These are phyloP conservation scores for Phyllostomus hastatus DNA, from an alignment of 2,113 vertebrate genomes.

Conservation along the genomic window DNA sequence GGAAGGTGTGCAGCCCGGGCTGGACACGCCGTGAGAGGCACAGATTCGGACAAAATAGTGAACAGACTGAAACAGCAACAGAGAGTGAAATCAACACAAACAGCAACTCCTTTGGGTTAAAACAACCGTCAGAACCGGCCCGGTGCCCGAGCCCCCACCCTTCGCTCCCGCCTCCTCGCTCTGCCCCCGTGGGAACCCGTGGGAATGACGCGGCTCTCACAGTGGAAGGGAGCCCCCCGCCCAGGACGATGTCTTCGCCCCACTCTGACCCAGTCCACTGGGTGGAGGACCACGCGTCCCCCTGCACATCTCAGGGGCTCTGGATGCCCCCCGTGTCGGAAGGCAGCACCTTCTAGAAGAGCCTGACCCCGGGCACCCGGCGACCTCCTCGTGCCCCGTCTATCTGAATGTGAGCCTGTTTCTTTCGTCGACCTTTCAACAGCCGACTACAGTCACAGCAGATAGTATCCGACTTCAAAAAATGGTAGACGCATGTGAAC, in stretches of 20 bases:
- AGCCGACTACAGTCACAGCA: fast-evolving
- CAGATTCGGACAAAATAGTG: neutral
- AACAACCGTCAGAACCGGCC: neutral
- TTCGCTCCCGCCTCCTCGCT: neutral
- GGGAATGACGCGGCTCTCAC: neutral
- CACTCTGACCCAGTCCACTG: neutral
- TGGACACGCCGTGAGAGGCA: fast-evolving
- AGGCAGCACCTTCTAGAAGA: neutral
- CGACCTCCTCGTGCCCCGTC: neutral
- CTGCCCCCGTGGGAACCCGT: neutral
- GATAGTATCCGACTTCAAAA: neutral
- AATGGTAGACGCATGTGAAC: neutral
- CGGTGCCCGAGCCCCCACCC: neutral
- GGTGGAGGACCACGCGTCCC: neutral
- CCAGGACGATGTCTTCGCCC: neutral
- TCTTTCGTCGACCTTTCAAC: neutral
- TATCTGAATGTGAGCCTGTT: neutral
- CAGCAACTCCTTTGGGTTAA: neutral
- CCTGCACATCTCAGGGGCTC: too few relatives aligned
- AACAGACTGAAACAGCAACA: neutral
- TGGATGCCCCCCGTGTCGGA: fast-evolving
- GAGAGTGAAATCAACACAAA: neutral
- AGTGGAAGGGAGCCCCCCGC: neutral
- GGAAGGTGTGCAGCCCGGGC: fast-evolving
- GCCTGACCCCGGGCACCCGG: neutral